Evolutionary conservation across 2,797 vertebrate species (phyloP).

Genomic region (Myotis vivesi): DNA sequence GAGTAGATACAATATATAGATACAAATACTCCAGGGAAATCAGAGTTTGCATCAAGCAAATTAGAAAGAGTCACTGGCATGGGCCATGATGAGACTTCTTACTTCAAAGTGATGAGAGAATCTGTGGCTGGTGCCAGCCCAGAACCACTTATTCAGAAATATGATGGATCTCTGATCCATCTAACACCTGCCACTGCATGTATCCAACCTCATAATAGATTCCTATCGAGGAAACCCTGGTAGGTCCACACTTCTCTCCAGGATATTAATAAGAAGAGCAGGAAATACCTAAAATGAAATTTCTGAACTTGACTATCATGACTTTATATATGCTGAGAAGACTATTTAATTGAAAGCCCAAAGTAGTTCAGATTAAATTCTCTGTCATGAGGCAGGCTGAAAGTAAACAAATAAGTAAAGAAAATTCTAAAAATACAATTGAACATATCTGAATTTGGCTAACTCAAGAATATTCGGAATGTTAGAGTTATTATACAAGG

Average conservation of each 20-base stretch:
- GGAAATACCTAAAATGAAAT: neutral
- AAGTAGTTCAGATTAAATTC: neutral
- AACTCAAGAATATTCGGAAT: neutral
- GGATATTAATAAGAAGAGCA: neutral
- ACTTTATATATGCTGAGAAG: neutral
- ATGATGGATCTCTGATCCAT: neutral
- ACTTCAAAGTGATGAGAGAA: neutral
- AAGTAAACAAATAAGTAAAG: neutral
- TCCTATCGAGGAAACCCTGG: neutral
- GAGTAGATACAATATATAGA: neutral
- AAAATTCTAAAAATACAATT: neutral
- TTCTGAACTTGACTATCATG: neutral
- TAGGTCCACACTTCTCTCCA: neutral
- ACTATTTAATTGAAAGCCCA: neutral
- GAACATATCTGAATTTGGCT: neutral
- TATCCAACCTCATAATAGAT: neutral
- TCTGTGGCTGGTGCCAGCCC: neutral
- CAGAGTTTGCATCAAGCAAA: neutral
- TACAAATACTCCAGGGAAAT: neutral
- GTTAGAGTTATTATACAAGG: neutral
- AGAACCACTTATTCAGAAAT: neutral
- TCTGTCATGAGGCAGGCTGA: neutral
- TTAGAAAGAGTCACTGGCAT: neutral
- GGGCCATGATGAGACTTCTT: neutral
- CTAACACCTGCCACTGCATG: accelerated